Conservation (phyloP, 2,113 vertebrate genomes). For the Puntigrus tetrazona region DNA sequence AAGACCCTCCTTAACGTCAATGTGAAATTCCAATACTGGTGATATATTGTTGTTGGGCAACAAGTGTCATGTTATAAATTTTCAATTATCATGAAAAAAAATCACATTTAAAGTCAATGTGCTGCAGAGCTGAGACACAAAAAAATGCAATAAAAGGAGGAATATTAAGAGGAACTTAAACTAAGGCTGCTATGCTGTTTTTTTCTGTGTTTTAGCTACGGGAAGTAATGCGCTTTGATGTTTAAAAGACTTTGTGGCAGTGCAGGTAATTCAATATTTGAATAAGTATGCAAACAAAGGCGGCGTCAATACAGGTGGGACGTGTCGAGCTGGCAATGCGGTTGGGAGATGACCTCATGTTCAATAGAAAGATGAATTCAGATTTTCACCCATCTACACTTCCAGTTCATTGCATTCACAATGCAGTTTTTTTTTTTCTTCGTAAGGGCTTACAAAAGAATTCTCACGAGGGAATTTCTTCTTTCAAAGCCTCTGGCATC, state of each 20-base stretch:
- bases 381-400: background rate
- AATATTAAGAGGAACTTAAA: background rate
- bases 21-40: background rate
- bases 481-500: background rate
- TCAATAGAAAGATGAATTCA: background rate
- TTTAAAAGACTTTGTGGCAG: background rate
- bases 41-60: background rate
- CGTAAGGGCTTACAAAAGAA: background rate
- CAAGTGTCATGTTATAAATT: constrained; percentile 15
- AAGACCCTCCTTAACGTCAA: background rate
- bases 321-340: background rate
- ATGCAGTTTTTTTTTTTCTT: background rate
- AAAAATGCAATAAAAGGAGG: background rate
- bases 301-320: background rate
- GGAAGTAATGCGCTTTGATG: background rate
- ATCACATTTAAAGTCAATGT: background rate
- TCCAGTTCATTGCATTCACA: background rate
- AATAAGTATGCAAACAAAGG: constrained; percentile 38
- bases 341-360: background rate
- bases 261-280: constrained; percentile 46
- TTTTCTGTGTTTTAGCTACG: background rate
- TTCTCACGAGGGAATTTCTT: background rate
- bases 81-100: too few relatives aligned
- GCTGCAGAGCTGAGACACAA: background rate
- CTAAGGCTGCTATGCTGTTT: background rate